phyloP scores from a whole-genome alignment of 2,113 vertebrate species.

The Antechinus flavipes region DNA sequence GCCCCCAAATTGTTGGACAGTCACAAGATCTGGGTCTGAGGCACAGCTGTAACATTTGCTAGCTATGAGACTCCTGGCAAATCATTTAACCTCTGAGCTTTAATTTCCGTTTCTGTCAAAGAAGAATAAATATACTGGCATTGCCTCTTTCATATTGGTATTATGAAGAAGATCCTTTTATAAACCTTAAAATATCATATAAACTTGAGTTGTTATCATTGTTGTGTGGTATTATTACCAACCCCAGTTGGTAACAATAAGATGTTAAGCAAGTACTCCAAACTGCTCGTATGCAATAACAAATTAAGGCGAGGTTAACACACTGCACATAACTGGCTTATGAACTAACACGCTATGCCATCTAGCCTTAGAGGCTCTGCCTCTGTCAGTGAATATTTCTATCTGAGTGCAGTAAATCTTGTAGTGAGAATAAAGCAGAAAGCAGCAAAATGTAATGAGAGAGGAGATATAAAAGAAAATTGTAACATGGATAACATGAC shows the following conservation, averaged over 20 bases:
- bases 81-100: background rate
- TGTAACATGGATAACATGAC: constrained; percentile 26
- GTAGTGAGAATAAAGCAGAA: constrained; percentile 6
- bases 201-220: background rate
- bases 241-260: background rate
- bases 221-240: background rate
- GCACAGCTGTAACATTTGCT: background rate
- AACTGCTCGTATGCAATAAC: constrained; percentile 17
- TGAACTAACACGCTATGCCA: constrained; percentile 6
- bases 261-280: background rate
- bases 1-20: background rate
- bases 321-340: constrained; percentile 17
- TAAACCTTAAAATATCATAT: background rate
- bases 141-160: background rate
- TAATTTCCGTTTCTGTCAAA: background rate
- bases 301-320: constrained; percentile 5
- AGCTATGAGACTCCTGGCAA: background rate
- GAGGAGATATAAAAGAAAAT: constrained; percentile 25
- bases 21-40: background rate
- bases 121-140: background rate
- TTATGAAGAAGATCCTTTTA: background rate
- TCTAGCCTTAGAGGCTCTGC: background rate
- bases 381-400: constrained; percentile 35
- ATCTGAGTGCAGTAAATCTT: background rate
- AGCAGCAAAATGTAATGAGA: constrained; percentile 2